Base-by-base conservation (phyloP, 2,888 invertebrate genomes). In the Ametastegia equiseti region DNA sequence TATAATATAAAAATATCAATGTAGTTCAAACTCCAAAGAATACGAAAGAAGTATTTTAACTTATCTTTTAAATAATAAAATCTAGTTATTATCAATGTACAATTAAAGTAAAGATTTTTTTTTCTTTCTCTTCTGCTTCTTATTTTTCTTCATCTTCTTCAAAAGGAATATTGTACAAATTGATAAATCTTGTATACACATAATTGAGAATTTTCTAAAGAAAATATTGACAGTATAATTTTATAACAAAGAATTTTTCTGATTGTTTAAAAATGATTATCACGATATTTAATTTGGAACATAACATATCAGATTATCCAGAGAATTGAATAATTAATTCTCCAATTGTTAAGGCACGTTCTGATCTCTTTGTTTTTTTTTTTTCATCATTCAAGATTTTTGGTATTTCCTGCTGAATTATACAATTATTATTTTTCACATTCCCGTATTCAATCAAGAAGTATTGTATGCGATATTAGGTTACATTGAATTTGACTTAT, bases 51-150 rank as follows among this genome's bases (percentile, higher is more conserved):
- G 42, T 75, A 77, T 71, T 79, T 82, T 78, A 33, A 82, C 50
- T 63, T 27, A 81, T 63, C 45, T 45, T 45, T 84, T 83, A 82
- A 85, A 85, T 82, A 85, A 83, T 81, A 86, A 75, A 80, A 73
- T 80, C 82, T 77, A 84, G 79, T 60, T 69, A 50, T 71, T 83
- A 82, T 84, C 65, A 67, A 67, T 85, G 82, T 69, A 82, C 63
- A 82, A 47, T 82, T 82, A 82, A 63, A 83, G 47, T 80, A 47
- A 57, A 77, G 54, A 50, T 82, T 80, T 30, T 67, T 79, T 71
- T 11, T 60, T 36, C 36, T 83, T 23, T 13, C 57, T 36, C 15
- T 42, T 33, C 13, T 78, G 57, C 42, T 81, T 77, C 47, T 77
- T 65, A 60, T 27, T 69, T 67, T 47, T 15, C 19, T n/a, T 3